A percentile compares a stretch with the other conserved stretches of the same genome.
Evolutionary conservation across 2,113 vertebrate genomes (phyloP).

Genomic region (Burhinus bistriatus): DNA sequence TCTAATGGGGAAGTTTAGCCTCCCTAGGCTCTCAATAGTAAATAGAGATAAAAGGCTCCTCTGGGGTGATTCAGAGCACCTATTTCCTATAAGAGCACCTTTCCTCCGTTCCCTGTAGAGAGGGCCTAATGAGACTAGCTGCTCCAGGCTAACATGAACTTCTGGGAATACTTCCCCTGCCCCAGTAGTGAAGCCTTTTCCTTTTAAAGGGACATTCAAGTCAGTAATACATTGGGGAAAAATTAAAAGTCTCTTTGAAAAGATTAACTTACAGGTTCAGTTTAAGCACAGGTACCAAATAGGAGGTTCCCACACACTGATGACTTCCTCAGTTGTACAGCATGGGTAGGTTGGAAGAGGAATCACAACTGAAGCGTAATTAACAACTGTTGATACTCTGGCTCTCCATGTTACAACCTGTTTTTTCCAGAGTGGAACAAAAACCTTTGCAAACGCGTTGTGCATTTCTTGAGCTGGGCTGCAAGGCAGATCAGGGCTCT

Average conservation of each 20-base stretch:
- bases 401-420: accelerated
- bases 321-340: not conserved
- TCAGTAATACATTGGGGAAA: not conserved
- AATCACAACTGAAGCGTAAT: not conserved
- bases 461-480: not conserved
- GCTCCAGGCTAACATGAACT: conserved; percentile 6
- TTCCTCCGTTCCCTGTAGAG: not conserved
- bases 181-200: not conserved
- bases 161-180: conserved; percentile 22
- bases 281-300: not conserved
- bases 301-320: not conserved
- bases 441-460: accelerated
- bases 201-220: conserved; percentile 16
- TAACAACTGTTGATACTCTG: not conserved
- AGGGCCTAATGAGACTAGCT: not conserved
- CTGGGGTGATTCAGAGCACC: not conserved
- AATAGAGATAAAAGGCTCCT: conserved; percentile 22
- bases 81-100: not conserved
- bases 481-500: not conserved
- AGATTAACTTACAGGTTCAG: not conserved
- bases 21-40: not conserved
- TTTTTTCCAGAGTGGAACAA: not conserved
- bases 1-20: not conserved
- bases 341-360: not conserved
- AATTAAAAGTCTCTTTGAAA: not conserved